Evolutionary conservation across 2,113 vertebrate genomes (phyloP).

Genomic region (Atractosteus spatula): DNA sequence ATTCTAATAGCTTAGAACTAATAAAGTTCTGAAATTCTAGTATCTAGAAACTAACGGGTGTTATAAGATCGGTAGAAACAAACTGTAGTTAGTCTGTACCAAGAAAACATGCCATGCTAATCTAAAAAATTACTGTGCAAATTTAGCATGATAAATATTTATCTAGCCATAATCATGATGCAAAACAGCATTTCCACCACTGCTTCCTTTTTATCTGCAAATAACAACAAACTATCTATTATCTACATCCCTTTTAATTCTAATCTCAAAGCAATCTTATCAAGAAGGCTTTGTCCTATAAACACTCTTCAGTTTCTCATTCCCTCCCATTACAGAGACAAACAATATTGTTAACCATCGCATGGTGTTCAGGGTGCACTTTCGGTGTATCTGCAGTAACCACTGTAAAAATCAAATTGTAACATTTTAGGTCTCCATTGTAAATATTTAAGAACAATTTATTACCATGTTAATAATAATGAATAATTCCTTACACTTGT

Average conservation of each 20-base stretch:
- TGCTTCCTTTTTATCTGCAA: conserved; percentile 43
- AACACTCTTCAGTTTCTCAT: conserved; percentile 56
- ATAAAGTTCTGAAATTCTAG: background rate
- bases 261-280: conserved; percentile 60
- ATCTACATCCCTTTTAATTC: conserved; percentile 48
- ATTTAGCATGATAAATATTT: conserved; percentile 72
- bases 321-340: conserved; percentile 53
- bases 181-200: conserved; percentile 42
- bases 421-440: too few relatives aligned
- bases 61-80: conserved; percentile 13
- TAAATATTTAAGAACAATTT: too few relatives aligned
- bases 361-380: conserved; percentile 49
- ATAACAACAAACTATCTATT: conserved; percentile 54
- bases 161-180: conserved; percentile 46
- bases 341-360: conserved; percentile 41
- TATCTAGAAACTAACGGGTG: conserved; percentile 5
- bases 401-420: too few relatives aligned
- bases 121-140: conserved; percentile 40
- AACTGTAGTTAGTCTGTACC: conserved; percentile 8
- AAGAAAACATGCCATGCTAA: conserved; percentile 33
- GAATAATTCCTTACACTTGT: too few relatives aligned
- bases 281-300: conserved; percentile 49
- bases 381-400: too few relatives aligned
- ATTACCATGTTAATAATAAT: too few relatives aligned
- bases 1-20: too few relatives aligned